phyloP scores from a whole-genome alignment of 1,140 invertebrate species.

The Zaprionus inermis region DNA sequence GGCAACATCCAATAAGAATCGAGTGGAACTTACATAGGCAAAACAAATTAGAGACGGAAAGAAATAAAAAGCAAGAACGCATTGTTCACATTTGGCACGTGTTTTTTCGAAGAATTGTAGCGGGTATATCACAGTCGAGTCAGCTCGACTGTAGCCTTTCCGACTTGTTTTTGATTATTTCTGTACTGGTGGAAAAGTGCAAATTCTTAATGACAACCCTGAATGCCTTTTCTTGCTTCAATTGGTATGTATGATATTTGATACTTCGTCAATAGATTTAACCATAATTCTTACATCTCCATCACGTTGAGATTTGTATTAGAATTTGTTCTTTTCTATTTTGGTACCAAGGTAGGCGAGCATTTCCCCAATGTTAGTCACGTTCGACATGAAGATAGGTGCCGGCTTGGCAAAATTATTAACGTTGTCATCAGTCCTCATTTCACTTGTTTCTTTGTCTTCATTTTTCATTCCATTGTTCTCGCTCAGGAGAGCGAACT shows the following conservation, averaged over 20 bases:
- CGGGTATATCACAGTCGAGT: too few relatives aligned
- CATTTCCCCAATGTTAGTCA: conserved; percentile 2
- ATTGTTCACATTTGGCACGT: too few relatives aligned
- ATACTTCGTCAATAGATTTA: conserved; percentile 23
- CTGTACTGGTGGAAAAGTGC: conserved; percentile 39
- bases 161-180: conserved; percentile 43
- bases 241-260: conserved; percentile 38
- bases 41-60: too few relatives aligned
- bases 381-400: conserved; percentile 13
- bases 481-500: too few relatives aligned
- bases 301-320: conserved; percentile 30
- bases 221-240: conserved; percentile 41
- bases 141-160: too few relatives aligned
- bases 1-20: too few relatives aligned
- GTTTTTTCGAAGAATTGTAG: too few relatives aligned
- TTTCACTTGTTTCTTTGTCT: conserved; percentile 13
- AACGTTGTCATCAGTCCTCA: too few relatives aligned
- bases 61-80: too few relatives aligned
- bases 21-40: too few relatives aligned
- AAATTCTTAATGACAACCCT: conserved; percentile 54
- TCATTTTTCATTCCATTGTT: background rate
- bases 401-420: background rate
- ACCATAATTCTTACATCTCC: conserved; percentile 32
- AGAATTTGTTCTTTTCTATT: conserved; percentile 17
- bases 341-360: too few relatives aligned